These are phyloP conservation scores for Cyclura pinguis DNA, from an alignment of 2,797 vertebrate genomes.

Conservation along the genomic window DNA sequence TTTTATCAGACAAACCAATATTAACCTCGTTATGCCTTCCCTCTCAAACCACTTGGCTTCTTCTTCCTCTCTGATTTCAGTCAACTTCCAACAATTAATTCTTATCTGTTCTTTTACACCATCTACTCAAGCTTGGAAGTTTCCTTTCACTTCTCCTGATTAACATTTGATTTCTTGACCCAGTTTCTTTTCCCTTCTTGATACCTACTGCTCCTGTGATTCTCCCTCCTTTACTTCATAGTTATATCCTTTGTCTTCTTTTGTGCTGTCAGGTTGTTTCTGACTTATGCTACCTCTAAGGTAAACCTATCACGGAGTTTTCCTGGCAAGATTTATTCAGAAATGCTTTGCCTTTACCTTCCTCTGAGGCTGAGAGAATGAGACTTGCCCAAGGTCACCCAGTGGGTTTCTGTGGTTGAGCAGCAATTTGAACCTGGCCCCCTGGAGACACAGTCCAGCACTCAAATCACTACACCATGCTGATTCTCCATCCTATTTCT, in stretches of 20 bases:
- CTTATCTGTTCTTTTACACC: neutral
- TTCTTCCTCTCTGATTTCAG: neutral
- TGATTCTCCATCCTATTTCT: neutral
- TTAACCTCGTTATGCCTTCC: neutral
- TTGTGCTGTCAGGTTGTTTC: no score
- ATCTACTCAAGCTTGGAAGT: neutral
- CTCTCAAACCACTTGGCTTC: neutral
- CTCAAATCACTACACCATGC: no score
- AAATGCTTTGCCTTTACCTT: no score
- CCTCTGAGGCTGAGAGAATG: no score
- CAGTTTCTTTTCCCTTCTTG: neutral
- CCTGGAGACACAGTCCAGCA: no score
- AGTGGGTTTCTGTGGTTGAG: no score
- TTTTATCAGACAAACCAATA: neutral
- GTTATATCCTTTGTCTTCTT: neutral
- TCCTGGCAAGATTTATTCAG: no score
- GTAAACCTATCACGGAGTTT: neutral
- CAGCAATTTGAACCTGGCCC: no score
- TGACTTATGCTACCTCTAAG: no score
- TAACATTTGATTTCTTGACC: neutral
- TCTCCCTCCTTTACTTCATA: neutral
- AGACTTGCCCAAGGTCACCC: no score
- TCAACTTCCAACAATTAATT: constrained; percentile 1
- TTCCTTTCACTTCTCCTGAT: neutral
- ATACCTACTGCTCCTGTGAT: neutral